Percentiles rank a stretch among this genome's conserved stretches.
Conservation (phyloP, 2,797 vertebrate genomes). For the Sebastes hopkinsi region DNA sequence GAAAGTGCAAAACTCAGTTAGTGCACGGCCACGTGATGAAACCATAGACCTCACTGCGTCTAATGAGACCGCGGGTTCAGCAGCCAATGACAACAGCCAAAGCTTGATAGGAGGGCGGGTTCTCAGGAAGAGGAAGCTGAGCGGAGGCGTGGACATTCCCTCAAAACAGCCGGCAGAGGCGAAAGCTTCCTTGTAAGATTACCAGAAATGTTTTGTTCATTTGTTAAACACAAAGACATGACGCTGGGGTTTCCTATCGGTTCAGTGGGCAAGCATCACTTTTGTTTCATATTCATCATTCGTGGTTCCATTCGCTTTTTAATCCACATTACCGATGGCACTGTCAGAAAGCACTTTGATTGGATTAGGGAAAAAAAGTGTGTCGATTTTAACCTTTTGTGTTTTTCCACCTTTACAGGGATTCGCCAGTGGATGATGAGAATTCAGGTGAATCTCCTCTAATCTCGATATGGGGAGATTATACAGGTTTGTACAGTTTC, state of each 20-base stretch:
- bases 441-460: slow-evolving; percentile 78
- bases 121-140: slow-evolving; percentile 76
- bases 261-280: not conserved
- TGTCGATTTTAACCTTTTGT: not conserved
- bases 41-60: slow-evolving; percentile 63
- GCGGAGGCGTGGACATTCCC: slow-evolving; percentile 59
- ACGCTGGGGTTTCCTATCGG: too few relatives aligned
- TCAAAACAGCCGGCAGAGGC: slow-evolving; percentile 51
- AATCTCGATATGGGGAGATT: slow-evolving; percentile 82
- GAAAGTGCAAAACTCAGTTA: slow-evolving; percentile 15
- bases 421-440: slow-evolving; percentile 65
- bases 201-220: not conserved
- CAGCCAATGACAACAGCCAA: slow-evolving; percentile 45
- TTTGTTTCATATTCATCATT: not conserved
- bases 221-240: not conserved
- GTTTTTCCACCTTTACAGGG: slow-evolving; percentile 48
- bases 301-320: not conserved
- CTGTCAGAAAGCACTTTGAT: not conserved
- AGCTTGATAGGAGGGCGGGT: slow-evolving; percentile 36
- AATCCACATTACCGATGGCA: not conserved
- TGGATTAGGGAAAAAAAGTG: not conserved
- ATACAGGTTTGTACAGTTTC: slow-evolving; percentile 73
- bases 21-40: slow-evolving; percentile 21
- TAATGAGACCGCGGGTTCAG: slow-evolving; percentile 28
- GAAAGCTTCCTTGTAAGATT: slow-evolving; percentile 62